Evolutionary conservation across 2,888 invertebrate species (phyloP), one percentile per base, ranked within the genome.

Genomic region (Mimachlamys varia): DNA sequence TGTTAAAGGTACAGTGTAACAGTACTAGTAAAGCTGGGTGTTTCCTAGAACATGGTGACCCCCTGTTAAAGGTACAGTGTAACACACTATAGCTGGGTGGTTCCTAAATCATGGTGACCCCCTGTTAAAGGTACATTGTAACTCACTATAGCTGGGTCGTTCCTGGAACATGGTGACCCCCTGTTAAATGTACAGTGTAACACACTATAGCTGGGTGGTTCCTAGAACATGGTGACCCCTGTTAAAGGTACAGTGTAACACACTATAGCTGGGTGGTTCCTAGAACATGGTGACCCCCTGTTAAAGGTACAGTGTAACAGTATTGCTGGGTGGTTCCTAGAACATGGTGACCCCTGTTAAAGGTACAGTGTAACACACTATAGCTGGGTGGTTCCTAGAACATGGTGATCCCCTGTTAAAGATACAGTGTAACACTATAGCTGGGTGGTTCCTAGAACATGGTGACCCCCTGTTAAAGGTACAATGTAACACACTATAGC

Each of bases 231-330:
- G 53, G 13, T 53, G 13, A 53, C 19, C 53, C 53, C 53, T 53
- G 53, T 53, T 53, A 15, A 17, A 53, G 53, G 53, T 53, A 53
- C 53, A 53, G 12, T 5, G 19, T 19, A 53, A 53, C 99, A 99
- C 97, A 99, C 99, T 0, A 99, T 99, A 1, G 98, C 99, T 12
- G 99, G 99, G 4, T 99, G 99, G 99, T 99, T 98, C 97, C 97
- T 99, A 88, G 98, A 98, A 97, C 98, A 99, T 96, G 99, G 99
- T 0, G 99, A 99, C 97, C 99, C 99, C 0, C 97, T 99, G 90
- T 97, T 99, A 2, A 99, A 99, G 97, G 99, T 99, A 94, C 53
- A 53, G 12, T 12, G 13, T 19, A 53, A 53, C 53, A 44, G 4
- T 53, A 17, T 53, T 5, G 53, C 53, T 53, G 53, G 99, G 4